Conservation (phyloP, 2,113 vertebrate species). For the Mohoua ochrocephala region DNA sequence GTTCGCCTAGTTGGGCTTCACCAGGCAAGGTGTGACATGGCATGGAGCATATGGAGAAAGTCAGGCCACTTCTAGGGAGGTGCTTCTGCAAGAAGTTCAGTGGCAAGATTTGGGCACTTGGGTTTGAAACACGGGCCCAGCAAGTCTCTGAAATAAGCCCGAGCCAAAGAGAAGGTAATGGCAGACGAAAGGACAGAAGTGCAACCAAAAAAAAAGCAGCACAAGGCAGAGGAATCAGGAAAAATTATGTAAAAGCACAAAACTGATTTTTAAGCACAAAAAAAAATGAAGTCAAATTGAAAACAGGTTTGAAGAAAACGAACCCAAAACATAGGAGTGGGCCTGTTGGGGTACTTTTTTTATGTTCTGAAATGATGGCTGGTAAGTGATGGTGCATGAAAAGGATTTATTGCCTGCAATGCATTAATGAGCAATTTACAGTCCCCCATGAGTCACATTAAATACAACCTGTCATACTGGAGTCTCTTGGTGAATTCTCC, state of each 20-base stretch:
- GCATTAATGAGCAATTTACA: slow-evolving; percentile 23
- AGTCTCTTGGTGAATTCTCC: not conserved
- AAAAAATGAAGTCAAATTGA: not conserved
- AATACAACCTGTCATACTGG: not conserved
- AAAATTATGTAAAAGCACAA: not conserved
- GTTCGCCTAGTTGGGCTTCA: not conserved
- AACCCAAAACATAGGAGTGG: not conserved
- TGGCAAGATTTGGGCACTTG: not conserved
- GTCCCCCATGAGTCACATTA: not conserved
- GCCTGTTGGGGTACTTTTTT: not conserved
- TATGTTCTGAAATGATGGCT: not conserved
- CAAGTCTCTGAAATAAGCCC: not conserved
- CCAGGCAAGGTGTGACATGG: not conserved
- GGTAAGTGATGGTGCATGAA: not conserved
- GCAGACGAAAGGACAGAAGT: not conserved
- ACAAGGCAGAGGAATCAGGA: not conserved
- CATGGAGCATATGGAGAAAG: not conserved
- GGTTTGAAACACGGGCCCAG: not conserved
- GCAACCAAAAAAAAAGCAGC: not conserved
- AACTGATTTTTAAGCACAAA: not conserved
- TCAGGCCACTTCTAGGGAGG: not conserved
- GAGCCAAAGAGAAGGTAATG: not conserved
- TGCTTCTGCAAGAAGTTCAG: not conserved
- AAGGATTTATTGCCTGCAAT: slow-evolving; percentile 25
- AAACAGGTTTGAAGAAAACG: not conserved